Evolutionary conservation across 2,797 vertebrate species (phyloP).

Genomic region (Schizothorax lantsangensis): DNA sequence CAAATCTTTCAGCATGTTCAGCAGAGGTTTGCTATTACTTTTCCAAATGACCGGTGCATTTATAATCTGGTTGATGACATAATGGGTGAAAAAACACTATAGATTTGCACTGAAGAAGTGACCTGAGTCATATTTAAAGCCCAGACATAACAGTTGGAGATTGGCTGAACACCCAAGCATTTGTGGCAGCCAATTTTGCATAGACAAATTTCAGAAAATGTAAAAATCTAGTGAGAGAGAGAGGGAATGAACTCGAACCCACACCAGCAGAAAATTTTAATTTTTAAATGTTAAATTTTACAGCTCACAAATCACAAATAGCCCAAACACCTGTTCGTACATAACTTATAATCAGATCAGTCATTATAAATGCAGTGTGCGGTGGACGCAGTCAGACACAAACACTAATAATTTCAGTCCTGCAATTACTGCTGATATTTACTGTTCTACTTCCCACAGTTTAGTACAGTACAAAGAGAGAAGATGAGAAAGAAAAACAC

Average conservation of each 20-base stretch:
- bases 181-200: slow-evolving; percentile 4
- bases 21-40: not conserved
- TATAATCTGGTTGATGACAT: not conserved
- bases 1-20: not conserved
- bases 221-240: not conserved
- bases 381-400: slow-evolving; percentile 22
- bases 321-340: not conserved
- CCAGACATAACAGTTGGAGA: not conserved
- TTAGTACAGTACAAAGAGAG: slow-evolving; percentile 22
- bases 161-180: not conserved
- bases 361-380: slow-evolving; percentile 15
- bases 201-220: not conserved
- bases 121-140: not conserved
- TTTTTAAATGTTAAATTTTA: slow-evolving; percentile 1
- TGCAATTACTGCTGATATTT: slow-evolving; percentile 55
- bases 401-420: slow-evolving; percentile 54
- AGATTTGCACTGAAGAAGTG: not conserved
- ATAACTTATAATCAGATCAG: slow-evolving; percentile 17
- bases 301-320: slow-evolving; percentile 1
- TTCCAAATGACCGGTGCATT: not conserved
- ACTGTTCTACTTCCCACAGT: slow-evolving; percentile 36
- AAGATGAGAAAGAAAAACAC: slow-evolving; percentile 46
- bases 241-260: not conserved
- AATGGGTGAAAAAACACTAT: not conserved
- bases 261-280: not conserved